A percentile compares a stretch with the other conserved stretches of the same genome.
phyloP scores from a whole-genome alignment of 2,113 vertebrate genomes.

The Datnioides undecimradiatus region DNA sequence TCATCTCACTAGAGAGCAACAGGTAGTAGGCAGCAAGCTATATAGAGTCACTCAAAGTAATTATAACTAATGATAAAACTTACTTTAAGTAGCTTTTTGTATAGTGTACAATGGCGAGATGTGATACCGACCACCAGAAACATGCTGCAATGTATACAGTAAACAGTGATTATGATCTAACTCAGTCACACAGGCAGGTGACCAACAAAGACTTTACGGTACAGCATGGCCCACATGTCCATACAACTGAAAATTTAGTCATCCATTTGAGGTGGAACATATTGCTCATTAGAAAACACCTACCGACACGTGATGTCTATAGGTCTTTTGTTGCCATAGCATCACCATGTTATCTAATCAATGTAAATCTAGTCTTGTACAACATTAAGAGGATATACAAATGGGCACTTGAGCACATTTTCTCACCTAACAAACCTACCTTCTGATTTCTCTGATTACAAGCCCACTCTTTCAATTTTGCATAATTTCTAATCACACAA shows the following conservation, averaged over 20 bases:
- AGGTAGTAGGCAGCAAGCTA: background rate
- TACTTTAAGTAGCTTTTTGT: background rate
- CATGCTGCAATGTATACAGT: background rate
- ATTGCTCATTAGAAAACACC: background rate
- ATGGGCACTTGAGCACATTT: background rate
- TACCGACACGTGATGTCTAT: background rate
- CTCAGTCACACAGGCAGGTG: background rate
- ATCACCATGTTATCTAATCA: background rate
- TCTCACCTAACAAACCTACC: background rate
- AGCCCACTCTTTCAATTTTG: background rate
- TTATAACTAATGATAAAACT: background rate
- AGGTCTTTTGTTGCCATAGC: constrained; percentile 2
- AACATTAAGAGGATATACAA: background rate
- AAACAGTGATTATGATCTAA: background rate
- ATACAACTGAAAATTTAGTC: background rate
- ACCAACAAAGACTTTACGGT: background rate
- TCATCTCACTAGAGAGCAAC: too few relatives aligned
- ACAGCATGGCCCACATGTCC: background rate
- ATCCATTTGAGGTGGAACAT: background rate
- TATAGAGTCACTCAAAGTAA: background rate
- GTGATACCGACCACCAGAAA: background rate
- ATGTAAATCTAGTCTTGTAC: background rate
- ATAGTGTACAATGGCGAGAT: background rate
- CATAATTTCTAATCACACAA: background rate
- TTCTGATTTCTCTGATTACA: background rate